These are phyloP conservation scores for Arvicanthis niloticus DNA, from an alignment of 2,113 vertebrate species.

Conservation along the genomic window DNA sequence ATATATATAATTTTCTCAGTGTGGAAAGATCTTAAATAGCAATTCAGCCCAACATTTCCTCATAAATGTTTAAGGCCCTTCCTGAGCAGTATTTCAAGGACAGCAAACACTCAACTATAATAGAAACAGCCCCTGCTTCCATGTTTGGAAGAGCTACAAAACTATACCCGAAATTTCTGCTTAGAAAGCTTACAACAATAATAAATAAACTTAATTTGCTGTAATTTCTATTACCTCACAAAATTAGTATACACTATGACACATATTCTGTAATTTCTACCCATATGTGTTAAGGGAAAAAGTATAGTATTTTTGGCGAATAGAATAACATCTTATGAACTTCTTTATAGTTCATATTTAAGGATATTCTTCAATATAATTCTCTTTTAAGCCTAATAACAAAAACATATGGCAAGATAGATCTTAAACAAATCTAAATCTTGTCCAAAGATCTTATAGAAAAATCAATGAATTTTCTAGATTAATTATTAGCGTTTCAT, in stretches of 20 bases:
- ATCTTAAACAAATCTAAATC: not conserved
- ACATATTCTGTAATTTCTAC: not conserved
- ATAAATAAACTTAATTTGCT: not conserved
- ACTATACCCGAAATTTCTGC: not conserved
- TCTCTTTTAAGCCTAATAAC: not conserved
- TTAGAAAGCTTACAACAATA: not conserved
- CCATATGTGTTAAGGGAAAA: not conserved
- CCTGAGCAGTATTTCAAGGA: not conserved
- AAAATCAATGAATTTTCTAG: not conserved
- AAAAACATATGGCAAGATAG: not conserved
- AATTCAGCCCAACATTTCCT: not conserved
- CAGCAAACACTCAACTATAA: not conserved
- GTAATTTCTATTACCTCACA: not conserved
- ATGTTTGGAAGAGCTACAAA: not conserved
- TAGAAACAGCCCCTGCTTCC: not conserved
- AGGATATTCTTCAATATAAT: not conserved
- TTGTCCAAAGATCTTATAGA: not conserved
- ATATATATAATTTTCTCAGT: not conserved
- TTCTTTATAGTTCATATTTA: not conserved
- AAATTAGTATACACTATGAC: not conserved
- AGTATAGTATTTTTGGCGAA: not conserved
- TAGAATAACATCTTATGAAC: not conserved
- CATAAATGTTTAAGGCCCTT: not conserved
- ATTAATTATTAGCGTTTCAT: not conserved
- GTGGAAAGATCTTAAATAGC: not conserved